Evolutionary conservation across 1,140 invertebrate genomes (phyloP).

Genomic region (Mercenaria mercenaria): DNA sequence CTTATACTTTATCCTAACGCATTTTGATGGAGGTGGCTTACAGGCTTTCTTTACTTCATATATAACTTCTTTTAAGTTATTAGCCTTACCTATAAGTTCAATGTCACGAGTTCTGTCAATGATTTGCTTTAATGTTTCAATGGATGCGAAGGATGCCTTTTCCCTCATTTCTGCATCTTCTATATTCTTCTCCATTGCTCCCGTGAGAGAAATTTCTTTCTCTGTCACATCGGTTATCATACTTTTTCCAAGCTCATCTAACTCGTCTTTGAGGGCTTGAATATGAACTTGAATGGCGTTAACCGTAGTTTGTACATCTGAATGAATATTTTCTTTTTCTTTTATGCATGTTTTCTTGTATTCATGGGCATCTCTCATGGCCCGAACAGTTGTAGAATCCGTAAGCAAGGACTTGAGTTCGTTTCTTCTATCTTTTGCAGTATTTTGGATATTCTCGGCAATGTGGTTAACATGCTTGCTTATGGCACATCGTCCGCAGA

Average conservation of each 20-base stretch:
- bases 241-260: constrained; percentile 42
- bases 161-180: constrained; percentile 37
- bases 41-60: constrained; percentile 28
- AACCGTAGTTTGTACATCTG: background rate
- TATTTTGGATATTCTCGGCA: constrained; percentile 24
- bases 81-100: constrained; percentile 22
- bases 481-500: constrained; percentile 54
- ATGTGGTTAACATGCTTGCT: constrained; percentile 37
- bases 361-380: constrained; percentile 2
- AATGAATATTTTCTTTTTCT: constrained; percentile 21
- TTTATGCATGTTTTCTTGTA: constrained; percentile 16
- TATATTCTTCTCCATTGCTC: constrained; percentile 19
- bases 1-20: constrained; percentile 39
- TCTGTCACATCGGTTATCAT: constrained; percentile 34
- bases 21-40: constrained; percentile 16
- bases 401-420: background rate
- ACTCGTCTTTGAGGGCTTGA: constrained; percentile 44
- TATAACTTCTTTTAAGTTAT: constrained; percentile 2
- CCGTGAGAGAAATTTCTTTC: constrained; percentile 10
- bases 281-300: constrained; percentile 39
- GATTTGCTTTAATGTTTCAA: constrained; percentile 47
- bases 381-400: background rate
- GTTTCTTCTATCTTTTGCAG: constrained; percentile 14
- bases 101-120: constrained; percentile 38
- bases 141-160: background rate